Conservation (phyloP, 2,797 vertebrate species). For the Glyptemys insculpta region DNA sequence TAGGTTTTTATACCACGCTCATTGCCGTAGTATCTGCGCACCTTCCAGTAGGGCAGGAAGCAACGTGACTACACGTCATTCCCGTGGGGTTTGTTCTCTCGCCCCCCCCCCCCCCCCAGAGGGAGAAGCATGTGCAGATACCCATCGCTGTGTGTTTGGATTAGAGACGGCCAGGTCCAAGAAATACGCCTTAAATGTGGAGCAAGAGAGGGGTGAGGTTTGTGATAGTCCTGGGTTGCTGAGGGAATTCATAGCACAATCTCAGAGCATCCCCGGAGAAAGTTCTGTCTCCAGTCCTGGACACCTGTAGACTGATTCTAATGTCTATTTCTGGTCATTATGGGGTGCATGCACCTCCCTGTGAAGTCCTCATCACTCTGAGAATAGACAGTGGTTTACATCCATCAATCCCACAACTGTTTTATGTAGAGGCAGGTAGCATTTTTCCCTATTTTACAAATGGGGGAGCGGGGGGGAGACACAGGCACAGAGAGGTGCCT, state of each 20-base stretch:
- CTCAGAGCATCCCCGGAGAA: background rate
- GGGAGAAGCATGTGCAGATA: background rate
- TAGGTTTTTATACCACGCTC: background rate
- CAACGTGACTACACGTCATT: background rate
- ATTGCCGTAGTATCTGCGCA: background rate
- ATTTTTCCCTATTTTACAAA: background rate
- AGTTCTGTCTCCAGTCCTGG: background rate
- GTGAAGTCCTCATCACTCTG: background rate
- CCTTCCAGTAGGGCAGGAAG: background rate
- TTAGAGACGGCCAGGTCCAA: background rate
- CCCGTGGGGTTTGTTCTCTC: background rate
- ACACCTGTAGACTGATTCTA: background rate
- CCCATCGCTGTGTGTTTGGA: background rate
- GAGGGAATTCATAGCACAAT: background rate
- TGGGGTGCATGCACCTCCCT: background rate
- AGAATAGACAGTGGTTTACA: background rate
- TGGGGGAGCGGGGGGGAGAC: accelerated
- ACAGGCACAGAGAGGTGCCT: background rate
- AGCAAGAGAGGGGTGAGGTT: background rate
- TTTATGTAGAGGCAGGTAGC: background rate
- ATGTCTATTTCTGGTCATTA: background rate
- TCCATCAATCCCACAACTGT: background rate
- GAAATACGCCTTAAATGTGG: background rate
- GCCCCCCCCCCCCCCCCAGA: background rate
- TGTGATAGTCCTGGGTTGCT: background rate